phyloP scores from a whole-genome alignment of 2,113 vertebrate species.

The Leptosomus discolor region DNA sequence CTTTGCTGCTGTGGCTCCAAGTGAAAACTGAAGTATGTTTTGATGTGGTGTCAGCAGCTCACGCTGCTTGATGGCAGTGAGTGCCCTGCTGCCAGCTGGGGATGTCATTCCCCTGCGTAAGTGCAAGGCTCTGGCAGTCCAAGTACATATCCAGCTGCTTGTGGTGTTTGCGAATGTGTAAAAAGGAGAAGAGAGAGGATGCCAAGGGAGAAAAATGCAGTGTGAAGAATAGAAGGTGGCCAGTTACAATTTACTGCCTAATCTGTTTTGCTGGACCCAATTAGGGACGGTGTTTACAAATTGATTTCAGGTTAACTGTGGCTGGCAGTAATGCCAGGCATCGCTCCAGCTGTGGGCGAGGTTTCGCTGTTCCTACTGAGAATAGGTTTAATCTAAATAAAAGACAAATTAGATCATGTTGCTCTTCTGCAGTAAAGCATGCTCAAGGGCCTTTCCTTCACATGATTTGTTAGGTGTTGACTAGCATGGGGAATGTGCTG shows the following conservation, averaged over 20 bases:
- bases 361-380: not conserved
- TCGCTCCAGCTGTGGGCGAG: not conserved
- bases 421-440: not conserved
- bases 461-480: slow-evolving; percentile 35
- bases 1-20: not conserved
- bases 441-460: slow-evolving; percentile 7
- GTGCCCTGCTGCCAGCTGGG: not conserved
- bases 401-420: slow-evolving; percentile 28
- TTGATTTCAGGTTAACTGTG: not conserved
- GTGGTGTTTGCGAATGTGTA: not conserved
- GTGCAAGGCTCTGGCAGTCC: not conserved
- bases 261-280: slow-evolving; percentile 17
- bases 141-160: not conserved
- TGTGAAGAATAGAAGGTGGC: not conserved
- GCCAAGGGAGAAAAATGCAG: not conserved
- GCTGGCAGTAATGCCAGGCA: slow-evolving; percentile 31
- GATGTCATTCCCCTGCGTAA: not conserved
- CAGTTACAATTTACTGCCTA: not conserved
- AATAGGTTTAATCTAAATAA: slow-evolving; percentile 22
- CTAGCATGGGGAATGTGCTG: not conserved
- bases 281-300: not conserved
- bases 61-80: not conserved
- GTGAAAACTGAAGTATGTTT: not conserved
- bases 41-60: not conserved
- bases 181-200: not conserved